Base-by-base conservation (phyloP, 2,113 vertebrate genomes). In the Silurus meridionalis region DNA sequence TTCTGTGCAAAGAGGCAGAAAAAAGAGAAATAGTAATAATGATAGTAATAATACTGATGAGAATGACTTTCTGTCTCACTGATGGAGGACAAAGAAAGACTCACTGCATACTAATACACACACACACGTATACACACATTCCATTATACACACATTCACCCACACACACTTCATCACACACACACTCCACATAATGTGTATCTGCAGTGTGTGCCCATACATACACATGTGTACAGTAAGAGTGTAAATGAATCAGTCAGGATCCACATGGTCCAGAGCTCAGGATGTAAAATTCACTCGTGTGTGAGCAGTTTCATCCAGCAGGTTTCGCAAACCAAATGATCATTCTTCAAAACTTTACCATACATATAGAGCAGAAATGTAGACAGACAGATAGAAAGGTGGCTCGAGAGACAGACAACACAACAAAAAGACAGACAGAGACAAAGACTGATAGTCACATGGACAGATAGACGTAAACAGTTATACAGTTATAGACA, bases 11-110 rank as follows among this genome's bases (percentile, higher is more conserved):
- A 74, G 25, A 77, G 46, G 25, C 83, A 78, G 50, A 83, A 83
- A 83, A 37, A 37, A 37, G 37, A 52, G 80, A 82, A 88, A 85
- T 85, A 72, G 74, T 80, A 85, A 82, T 85, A 78, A 85, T 79
- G 60, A 82, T 64, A 82, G 80, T 78, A 69, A 84, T 78, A 58
- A 72, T 82, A 50, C 78, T 80, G 48, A 15, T 58, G 74, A 69
- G 28, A 15, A 75, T 85, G 50, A 21, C 28, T 37, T 82, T 67
- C 63, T 15, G 21, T 50, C 23, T 48, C 10, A 5, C 21, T 25
- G 74, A 53, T 53, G 74, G 74, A 53, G 74, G 50, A 77, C 37
- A 37, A 50, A 52, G 13, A 71, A 21, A 61, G 37, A 28, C 28
- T 6, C 58, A 50, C 50, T 77, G 50, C 50, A 77, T 77, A 77